These are phyloP conservation scores for Steinernema hermaphroditum DNA, from an alignment of 2,888 invertebrate species.

Conservation along the genomic window DNA sequence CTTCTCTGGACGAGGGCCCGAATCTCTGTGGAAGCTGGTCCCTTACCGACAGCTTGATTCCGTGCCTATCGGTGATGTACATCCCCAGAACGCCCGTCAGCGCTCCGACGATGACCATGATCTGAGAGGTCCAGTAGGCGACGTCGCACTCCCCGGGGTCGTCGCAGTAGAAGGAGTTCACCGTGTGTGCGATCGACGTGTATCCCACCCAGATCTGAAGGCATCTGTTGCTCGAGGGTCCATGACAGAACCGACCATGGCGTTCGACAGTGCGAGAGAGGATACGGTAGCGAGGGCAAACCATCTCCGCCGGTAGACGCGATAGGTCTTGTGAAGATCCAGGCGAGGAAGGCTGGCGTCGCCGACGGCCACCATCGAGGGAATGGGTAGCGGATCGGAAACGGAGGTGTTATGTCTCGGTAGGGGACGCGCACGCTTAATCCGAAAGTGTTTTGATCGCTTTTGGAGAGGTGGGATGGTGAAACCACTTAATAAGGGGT, in stretches of 20 bases:
- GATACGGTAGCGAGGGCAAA: conserved; percentile 54
- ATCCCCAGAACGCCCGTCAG: conserved; percentile 60
- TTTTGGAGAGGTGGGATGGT: background rate
- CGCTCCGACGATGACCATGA: conserved; percentile 61
- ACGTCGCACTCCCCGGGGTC: conserved; percentile 45
- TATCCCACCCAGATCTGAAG: conserved; percentile 61
- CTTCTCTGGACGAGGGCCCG: too few species aligned
- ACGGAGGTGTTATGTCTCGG: background rate
- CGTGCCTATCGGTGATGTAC: conserved; percentile 64
- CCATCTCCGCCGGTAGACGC: conserved; percentile 52
- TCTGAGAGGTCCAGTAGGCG: conserved; percentile 54
- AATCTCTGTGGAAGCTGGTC: background rate
- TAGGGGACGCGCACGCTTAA: background rate
- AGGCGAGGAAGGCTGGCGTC: background rate
- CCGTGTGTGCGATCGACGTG: conserved; percentile 50
- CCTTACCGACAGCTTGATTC: conserved; percentile 57
- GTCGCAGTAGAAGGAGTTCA: conserved; percentile 53
- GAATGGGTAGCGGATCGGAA: background rate
- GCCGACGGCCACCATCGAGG: background rate
- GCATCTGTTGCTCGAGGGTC: too few species aligned
- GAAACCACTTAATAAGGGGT: background rate
- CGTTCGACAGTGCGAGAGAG: conserved; percentile 60
- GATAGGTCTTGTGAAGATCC: conserved; percentile 34
- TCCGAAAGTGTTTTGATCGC: background rate
- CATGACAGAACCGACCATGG: conserved; percentile 51